Base-by-base conservation (phyloP, 2,888 invertebrate species). In the Taenaris catops region DNA sequence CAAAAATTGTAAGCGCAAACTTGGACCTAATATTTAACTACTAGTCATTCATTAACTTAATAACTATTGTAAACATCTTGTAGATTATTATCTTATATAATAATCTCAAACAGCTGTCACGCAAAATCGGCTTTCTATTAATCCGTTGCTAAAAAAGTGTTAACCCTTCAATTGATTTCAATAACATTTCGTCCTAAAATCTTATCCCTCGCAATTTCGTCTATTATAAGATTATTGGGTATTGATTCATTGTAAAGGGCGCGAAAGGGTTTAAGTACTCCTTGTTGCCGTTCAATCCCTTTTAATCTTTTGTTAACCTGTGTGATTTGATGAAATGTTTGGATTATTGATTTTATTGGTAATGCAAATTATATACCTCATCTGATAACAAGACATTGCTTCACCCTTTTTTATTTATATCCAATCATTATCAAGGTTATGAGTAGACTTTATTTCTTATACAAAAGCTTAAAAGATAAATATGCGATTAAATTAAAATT, bases 211-310 rank as follows among this genome's bases (percentile, higher is more conserved):
- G 50, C 51, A 48, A 48, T 51, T 32, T 51, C 52, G 40, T 37
- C 64, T 71, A 76, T 81, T 84, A 84, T 78, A 63, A 67, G 86
- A 83, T 86, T 86, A 86, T 84, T 79, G 81, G 58, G 64, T 78
- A 86, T 83, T 79, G 83, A 75, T 63, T 66, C 56, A 70, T 86
- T 86, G 75, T 81, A 28, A 61, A 36, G 68, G 73, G 86, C 76
- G 83, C 72, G 74, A 80, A 63, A 72, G 54, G 70, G 67, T 64
- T 63, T 75, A 72, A 75, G 72, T 68, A 66, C 56, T 44, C 58
- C 72, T 72, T 63, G 63, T 67, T 66, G 63, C 55, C 51, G 55
- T 58, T 67, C 53, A 45, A 44, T 31, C 32, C 42, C 53, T 48
- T 51, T 48, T 12, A 32, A 6, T 17, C 23, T 21, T 36, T 28